These are phyloP conservation scores for Aspidoscelis tigris DNA, from an alignment of 2,113 vertebrate species.

Conservation along the genomic window DNA sequence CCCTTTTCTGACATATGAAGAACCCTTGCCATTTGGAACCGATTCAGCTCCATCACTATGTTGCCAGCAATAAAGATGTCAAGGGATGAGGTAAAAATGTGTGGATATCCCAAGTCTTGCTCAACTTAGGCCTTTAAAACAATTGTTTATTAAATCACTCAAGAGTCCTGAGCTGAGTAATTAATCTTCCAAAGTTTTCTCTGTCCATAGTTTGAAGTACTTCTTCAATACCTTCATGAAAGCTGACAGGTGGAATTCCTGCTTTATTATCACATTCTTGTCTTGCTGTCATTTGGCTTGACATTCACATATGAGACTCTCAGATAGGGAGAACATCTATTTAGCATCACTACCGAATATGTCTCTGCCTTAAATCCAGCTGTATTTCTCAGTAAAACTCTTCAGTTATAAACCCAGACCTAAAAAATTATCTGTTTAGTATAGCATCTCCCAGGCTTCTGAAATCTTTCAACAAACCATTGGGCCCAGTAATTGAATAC, in stretches of 20 bases:
- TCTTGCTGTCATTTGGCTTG: not conserved
- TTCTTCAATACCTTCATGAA: not conserved
- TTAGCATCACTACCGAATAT: not conserved
- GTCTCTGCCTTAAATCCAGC: not conserved
- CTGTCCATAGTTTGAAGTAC: not conserved
- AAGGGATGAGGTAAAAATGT: too few relatives aligned
- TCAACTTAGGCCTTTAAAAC: not conserved
- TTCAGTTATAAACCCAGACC: not conserved
- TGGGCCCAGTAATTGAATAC: not conserved
- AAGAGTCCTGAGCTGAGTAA: not conserved
- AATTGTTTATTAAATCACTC: not conserved
- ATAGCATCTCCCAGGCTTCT: slow-evolving; percentile 9
- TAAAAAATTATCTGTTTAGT: slow-evolving; percentile 18
- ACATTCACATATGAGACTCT: not conserved
- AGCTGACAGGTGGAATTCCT: too few relatives aligned
- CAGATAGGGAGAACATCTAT: not conserved
- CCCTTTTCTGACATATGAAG: too few relatives aligned
- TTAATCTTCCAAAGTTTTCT: not conserved
- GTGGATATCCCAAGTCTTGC: too few relatives aligned
- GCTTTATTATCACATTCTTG: too few relatives aligned
- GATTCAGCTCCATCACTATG: too few relatives aligned
- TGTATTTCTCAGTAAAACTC: not conserved
- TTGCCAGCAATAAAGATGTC: too few relatives aligned
- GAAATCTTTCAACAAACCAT: not conserved
- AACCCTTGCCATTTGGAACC: too few relatives aligned